These are phyloP conservation scores for Ceratosolen fusciceps DNA, from an alignment of 1,140 invertebrate species.

Conservation along the genomic window DNA sequence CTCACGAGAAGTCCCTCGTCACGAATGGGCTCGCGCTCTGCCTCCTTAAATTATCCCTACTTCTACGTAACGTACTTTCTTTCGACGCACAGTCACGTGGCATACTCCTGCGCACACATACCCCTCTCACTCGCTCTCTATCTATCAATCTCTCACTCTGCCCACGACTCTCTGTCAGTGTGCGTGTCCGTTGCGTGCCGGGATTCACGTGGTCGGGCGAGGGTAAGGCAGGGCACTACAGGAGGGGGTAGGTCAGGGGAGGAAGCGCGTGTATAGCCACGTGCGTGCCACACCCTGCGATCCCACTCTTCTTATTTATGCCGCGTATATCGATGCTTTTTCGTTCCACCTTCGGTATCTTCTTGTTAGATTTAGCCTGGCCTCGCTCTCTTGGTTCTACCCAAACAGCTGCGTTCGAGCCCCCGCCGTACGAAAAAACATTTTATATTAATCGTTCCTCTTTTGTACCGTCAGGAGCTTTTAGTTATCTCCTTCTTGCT, in stretches of 20 bases:
- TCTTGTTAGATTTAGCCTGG: background rate
- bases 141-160: too few species aligned
- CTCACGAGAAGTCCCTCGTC: background rate
- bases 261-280: background rate
- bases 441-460: too few species aligned
- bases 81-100: slow-evolving; percentile 33
- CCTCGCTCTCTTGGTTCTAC: too few species aligned
- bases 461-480: too few species aligned
- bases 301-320: slow-evolving; percentile 1
- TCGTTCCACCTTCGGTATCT: background rate
- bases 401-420: background rate
- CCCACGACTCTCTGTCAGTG: too few species aligned
- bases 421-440: too few species aligned
- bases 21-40: slow-evolving; percentile 17
- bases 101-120: slow-evolving; percentile 5
- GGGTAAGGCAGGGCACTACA: too few species aligned
- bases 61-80: slow-evolving; percentile 20
- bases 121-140: too few species aligned
- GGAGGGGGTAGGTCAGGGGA: too few species aligned
- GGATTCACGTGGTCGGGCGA: too few species aligned
- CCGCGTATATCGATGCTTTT: slow-evolving; percentile 11
- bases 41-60: slow-evolving; percentile 19
- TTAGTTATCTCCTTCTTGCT: too few species aligned
- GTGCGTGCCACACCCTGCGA: slow-evolving; percentile 2
- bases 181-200: too few species aligned